phyloP scores from a whole-genome alignment of 1,140 invertebrate genomes.

The Drosophila parvula region DNA sequence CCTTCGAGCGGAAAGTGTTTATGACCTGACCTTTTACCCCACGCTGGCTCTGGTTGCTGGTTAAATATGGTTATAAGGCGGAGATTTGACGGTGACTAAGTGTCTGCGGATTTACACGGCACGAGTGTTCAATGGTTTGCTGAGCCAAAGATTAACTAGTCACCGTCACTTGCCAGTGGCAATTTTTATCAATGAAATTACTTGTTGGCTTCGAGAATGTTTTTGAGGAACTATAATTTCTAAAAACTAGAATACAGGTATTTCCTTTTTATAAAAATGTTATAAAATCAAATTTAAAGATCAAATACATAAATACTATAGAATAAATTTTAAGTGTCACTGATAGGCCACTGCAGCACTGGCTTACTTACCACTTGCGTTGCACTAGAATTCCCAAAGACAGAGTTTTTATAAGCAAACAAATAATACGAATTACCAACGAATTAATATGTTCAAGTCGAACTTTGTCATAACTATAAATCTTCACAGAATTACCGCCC shows the following conservation, averaged over 20 bases:
- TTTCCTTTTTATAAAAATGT: not conserved
- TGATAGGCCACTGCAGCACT: no score
- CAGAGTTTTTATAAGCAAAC: not conserved
- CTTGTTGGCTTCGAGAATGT: no score
- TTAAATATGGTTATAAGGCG: constrained; percentile 20
- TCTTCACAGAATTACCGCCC: not conserved
- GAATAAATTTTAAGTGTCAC: no score
- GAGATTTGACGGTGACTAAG: constrained; percentile 46
- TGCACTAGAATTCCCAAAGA: no score
- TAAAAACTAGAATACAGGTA: not conserved
- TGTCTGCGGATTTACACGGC: constrained; percentile 15
- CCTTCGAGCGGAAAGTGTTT: constrained; percentile 35
- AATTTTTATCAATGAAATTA: constrained; percentile 27
- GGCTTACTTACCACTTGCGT: no score
- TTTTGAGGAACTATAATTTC: not conserved
- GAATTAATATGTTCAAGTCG: not conserved
- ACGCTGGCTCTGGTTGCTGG: constrained; percentile 22
- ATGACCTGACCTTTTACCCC: constrained; percentile 55
- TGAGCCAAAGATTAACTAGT: constrained; percentile 33
- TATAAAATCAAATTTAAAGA: no score
- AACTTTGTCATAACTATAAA: not conserved
- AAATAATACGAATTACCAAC: no score
- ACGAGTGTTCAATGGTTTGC: constrained; percentile 14
- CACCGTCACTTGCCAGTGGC: not conserved
- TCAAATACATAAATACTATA: no score